These are phyloP conservation scores for Apis dorsata DNA, from an alignment of 1,140 invertebrate genomes.

Conservation along the genomic window DNA sequence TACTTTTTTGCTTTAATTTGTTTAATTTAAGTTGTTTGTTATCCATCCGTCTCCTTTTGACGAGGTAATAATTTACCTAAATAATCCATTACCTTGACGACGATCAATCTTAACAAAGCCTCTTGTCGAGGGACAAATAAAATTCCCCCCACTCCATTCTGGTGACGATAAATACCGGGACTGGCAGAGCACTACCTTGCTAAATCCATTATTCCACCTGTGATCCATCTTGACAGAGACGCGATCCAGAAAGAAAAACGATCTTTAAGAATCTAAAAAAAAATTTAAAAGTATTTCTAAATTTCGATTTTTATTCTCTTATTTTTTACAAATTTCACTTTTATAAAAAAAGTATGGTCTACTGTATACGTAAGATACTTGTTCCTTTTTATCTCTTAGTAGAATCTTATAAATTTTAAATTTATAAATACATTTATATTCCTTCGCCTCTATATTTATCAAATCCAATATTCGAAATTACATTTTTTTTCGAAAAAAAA, in stretches of 20 bases:
- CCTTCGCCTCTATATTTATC: no score
- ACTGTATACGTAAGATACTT: no score
- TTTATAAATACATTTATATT: no score
- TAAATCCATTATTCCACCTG: constrained; percentile 20
- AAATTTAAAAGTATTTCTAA: neutral
- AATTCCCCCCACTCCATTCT: neutral
- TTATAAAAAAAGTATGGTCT: no score
- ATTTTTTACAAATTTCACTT: neutral
- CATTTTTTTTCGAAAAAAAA: no score
- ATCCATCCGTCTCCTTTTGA: neutral
- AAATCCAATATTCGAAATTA: no score
- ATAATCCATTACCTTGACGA: neutral
- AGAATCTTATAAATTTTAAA: no score
- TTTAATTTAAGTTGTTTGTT: no score
- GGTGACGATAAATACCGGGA: neutral
- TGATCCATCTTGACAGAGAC: neutral
- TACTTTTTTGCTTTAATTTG: no score
- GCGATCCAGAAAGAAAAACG: neutral
- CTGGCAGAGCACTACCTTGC: neutral
- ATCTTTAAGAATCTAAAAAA: neutral
- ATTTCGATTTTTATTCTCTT: neutral
- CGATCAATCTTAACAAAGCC: constrained; percentile 22
- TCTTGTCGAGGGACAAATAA: neutral
- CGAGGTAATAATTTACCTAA: neutral
- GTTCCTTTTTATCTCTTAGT: no score